Evolutionary conservation across 1,140 invertebrate species (phyloP).

Genomic region (Aethina tumida): DNA sequence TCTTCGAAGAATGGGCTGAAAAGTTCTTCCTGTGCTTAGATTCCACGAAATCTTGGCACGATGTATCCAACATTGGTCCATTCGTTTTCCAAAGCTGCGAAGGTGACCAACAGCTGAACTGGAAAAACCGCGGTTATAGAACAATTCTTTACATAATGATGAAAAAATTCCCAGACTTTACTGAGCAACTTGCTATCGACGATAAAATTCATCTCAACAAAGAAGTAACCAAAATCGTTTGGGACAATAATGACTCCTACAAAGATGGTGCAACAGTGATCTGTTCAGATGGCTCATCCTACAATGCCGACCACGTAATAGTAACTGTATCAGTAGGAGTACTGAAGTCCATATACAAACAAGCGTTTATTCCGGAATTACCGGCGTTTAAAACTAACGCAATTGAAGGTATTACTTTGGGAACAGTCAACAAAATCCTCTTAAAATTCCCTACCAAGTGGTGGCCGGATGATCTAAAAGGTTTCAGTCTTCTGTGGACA

Average conservation of each 20-base stretch:
- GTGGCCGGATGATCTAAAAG: constrained; percentile 40
- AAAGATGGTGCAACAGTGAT: constrained; percentile 12
- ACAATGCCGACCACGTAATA: constrained; percentile 54
- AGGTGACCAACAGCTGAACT: constrained; percentile 21
- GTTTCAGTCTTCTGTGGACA: constrained; percentile 45
- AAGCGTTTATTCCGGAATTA: constrained; percentile 51
- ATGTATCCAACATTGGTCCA: constrained; percentile 45
- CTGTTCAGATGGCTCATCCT: constrained; percentile 43
- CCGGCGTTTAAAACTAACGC: constrained; percentile 47
- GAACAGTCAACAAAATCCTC: constrained; percentile 68
- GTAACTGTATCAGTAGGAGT: constrained; percentile 59
- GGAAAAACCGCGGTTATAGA: constrained; percentile 25
- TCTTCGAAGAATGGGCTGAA: constrained; percentile 44
- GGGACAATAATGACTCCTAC: constrained; percentile 26
- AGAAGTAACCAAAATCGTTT: constrained; percentile 41
- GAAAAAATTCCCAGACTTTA: constrained; percentile 12
- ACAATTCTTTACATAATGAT: constrained; percentile 26
- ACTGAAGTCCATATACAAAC: constrained; percentile 48
- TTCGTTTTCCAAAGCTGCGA: constrained; percentile 15
- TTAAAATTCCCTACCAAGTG: constrained; percentile 53
- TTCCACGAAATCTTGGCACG: constrained; percentile 47
- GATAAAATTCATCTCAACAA: constrained; percentile 37
- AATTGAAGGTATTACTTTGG: constrained; percentile 57
- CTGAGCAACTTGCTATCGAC: constrained; percentile 21
- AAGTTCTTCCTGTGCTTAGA: constrained; percentile 46